Evolutionary conservation across 2,113 vertebrate species (phyloP), one percentile per base, ranked within the genome.

Genomic region (Ammospiza nelsoni): DNA sequence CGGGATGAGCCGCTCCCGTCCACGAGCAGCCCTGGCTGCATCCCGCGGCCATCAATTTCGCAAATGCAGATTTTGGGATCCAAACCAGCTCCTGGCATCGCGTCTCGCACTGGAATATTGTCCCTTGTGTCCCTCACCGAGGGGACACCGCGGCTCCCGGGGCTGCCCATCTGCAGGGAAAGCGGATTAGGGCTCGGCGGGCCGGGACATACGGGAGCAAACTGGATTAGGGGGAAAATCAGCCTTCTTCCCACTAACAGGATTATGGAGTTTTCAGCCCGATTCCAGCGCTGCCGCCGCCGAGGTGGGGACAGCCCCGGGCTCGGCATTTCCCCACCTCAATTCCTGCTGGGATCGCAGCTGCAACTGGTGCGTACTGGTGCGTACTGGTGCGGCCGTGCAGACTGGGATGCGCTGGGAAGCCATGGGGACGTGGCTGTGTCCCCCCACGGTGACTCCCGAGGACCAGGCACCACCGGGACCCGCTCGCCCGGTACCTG

Each of bases 51-150:
- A 1, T 6, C 18, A n/a, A 49, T 73, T 12, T 4, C 77, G 5
- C 49, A 73, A 87, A 78, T 39, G 5, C 79, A 2, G 10, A 2
- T 2, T 51, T 77, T 24, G 46, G 67, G 43, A 67, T 22, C 58
- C 80, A 28, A 37, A 59, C 1, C 80, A 6, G 57, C 62, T 23
- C 37, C 76, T 2, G 61, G 44, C 68, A 7, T 12, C 6, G 0
- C 0, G 44, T 0, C 9, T 25, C 11, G 16, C 2, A 0, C 12
- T 0, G 43, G 46, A 20, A 22, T 23, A 0, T 3, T 2, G 54
- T 44, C 67, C 41, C 54, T 35, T 0, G 2, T 31, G 77, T 46
- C 7, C 15, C 46, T 3, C 1, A 1, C 1, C 12, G 12, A 2
- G 28, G 43, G 41, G n/a, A 74, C 28, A 23, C 9, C 12, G 19